Base-by-base conservation (phyloP, 2,797 vertebrate species). In the Alauda arvensis region DNA sequence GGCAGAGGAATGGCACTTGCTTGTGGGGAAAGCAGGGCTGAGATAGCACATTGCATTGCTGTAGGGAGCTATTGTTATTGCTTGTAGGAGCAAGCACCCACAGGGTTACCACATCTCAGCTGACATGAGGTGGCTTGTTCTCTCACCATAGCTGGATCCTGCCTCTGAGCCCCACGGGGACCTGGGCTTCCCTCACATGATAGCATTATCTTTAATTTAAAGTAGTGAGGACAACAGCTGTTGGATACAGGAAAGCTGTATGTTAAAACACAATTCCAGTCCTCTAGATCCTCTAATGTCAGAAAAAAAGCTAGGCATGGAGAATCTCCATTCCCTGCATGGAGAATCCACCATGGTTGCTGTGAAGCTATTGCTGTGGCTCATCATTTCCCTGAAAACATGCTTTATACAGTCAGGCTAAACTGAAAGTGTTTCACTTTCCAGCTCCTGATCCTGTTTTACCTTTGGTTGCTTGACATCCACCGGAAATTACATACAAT, bases 61-160 rank as follows among this genome's bases (percentile, higher is more conserved):
- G 60, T 53, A 81, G 67, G 85, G 87, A 93, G 56, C 79, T 59
- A 25, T 78, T 85, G 88, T 63, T 87, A 18, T 8, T 75, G 84
- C 85, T 60, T 87, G 80, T 81, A 92, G 83, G 70, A 87, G 90
- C 89, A 85, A 89, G 85, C 67, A 70, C 49, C 14, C 4, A 0
- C n/a, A 6, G 67, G 75, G 63, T 87, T 91, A 49, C 33, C 69
- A 62, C 60, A 49, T 85, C 79, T 66, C 74, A 53, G 70, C 79
- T 78, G 77, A 76, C 70, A 12, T 83, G 85, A 91, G 66, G 52
- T n/a, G 45, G 88, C 85, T 91, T 85, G 87, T 83, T 93, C 6
- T 0, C 77, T 71, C 1, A 0, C 33, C 21, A 59, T 10, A 65
- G 46, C 70, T 81, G 80, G 46, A 74, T 83, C 0, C 0, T 16